phyloP scores from a whole-genome alignment of 1,140 invertebrate genomes.

The Rhopalosiphum maidis region DNA sequence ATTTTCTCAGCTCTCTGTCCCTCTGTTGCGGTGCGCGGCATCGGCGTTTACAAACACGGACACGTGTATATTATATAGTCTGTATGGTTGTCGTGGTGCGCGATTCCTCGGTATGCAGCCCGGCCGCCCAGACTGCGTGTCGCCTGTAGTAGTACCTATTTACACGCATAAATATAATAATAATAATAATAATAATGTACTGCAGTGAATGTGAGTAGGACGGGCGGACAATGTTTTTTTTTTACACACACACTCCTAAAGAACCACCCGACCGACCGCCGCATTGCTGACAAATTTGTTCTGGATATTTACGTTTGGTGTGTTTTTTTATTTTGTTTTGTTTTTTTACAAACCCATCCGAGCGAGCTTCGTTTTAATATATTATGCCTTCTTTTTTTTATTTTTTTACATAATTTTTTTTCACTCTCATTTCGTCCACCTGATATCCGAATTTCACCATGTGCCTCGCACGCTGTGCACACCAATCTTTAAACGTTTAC shows the following conservation, averaged over 20 bases:
- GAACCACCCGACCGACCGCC: background rate
- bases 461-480: background rate
- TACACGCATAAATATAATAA: background rate
- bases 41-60: constrained; percentile 14
- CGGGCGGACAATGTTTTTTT: background rate
- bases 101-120: background rate
- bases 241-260: background rate
- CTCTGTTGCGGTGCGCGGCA: background rate
- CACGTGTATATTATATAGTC: constrained; percentile 36
- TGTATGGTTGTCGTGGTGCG: background rate
- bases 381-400: background rate
- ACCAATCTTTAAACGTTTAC: constrained; percentile 11
- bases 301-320: constrained; percentile 11
- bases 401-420: background rate
- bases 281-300: constrained; percentile 27
- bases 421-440: background rate
- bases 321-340: background rate
- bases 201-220: background rate
- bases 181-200: background rate
- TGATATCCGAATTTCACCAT: background rate
- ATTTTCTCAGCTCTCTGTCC: background rate
- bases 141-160: background rate
- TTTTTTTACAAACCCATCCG: background rate
- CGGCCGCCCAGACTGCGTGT: constrained; percentile 46
- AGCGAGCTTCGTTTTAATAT: background rate